These are phyloP conservation scores for Trachops cirrhosus DNA, from an alignment of 2,797 vertebrate genomes.

Conservation along the genomic window DNA sequence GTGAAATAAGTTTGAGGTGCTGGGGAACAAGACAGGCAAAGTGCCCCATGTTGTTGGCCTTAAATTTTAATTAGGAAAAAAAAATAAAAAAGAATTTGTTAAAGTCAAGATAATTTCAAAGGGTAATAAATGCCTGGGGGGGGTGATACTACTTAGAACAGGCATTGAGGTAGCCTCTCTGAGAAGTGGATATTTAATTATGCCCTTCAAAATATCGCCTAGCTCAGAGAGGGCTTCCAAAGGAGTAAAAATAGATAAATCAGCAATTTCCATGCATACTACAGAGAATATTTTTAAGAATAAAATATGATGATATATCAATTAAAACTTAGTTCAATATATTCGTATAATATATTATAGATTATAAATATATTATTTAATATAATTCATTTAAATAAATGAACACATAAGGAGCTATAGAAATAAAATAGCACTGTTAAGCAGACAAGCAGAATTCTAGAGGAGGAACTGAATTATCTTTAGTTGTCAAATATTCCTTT, in stretches of 20 bases:
- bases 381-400: neutral
- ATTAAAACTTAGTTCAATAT: neutral
- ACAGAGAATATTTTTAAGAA: neutral
- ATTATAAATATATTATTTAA: neutral
- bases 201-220: neutral
- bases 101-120: neutral
- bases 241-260: neutral
- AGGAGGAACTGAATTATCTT: neutral
- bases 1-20: neutral
- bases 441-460: neutral
- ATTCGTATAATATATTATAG: neutral
- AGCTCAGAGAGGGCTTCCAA: neutral
- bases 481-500: neutral
- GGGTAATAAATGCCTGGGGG: neutral
- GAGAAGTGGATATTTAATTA: neutral
- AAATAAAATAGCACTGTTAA: neutral
- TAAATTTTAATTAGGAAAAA: conserved; percentile 28
- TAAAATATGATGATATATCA: neutral
- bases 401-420: neutral
- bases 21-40: neutral
- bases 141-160: neutral
- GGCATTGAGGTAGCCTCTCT: neutral
- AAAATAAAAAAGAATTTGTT: neutral
- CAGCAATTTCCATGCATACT: neutral
- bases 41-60: neutral